Percentiles rank a stretch among this genome's conserved stretches.
Evolutionary conservation across 2,888 invertebrate genomes (phyloP).

Genomic region (Drosophila mulleri): DNA sequence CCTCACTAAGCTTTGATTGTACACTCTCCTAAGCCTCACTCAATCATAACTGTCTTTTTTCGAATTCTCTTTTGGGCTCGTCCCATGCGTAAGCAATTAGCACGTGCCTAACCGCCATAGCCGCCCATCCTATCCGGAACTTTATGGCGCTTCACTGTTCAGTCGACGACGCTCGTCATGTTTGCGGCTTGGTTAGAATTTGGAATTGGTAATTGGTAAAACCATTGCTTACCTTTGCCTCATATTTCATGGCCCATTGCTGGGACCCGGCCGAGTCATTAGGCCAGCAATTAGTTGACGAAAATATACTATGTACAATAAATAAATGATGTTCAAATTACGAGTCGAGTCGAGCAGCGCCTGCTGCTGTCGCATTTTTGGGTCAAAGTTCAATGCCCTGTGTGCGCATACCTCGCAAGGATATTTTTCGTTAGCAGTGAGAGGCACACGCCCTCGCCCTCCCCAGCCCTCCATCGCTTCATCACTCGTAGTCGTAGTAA

Average conservation of each 20-base stretch:
- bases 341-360: conserved; percentile 34
- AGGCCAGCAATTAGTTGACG: conserved; percentile 56
- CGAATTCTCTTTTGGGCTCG: conserved; percentile 9
- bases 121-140: conserved; percentile 52
- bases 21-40: conserved; percentile 3
- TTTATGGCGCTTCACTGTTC: conserved; percentile 73
- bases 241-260: conserved; percentile 30
- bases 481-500: conserved; percentile 46
- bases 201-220: conserved; percentile 22
- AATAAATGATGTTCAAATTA: conserved; percentile 71
- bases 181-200: conserved; percentile 17
- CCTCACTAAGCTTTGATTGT: conserved; percentile 18
- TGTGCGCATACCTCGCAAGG: conserved; percentile 59
- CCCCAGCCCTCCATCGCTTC: not conserved
- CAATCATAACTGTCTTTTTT: conserved; percentile 15
- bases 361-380: conserved; percentile 30
- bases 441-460: not conserved
- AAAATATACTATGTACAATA: conserved; percentile 46
- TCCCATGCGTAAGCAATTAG: conserved; percentile 75
- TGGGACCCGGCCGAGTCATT: conserved; percentile 13
- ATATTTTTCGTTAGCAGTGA: conserved; percentile 53
- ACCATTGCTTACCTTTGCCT: conserved; percentile 9
- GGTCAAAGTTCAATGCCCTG: conserved; percentile 72
- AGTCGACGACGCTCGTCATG: conserved; percentile 45
- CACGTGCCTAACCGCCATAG: conserved; percentile 64